Evolutionary conservation across 1,140 invertebrate species (phyloP), one percentile per base, ranked within the genome.

Genomic region (Drosophila neocordata): DNA sequence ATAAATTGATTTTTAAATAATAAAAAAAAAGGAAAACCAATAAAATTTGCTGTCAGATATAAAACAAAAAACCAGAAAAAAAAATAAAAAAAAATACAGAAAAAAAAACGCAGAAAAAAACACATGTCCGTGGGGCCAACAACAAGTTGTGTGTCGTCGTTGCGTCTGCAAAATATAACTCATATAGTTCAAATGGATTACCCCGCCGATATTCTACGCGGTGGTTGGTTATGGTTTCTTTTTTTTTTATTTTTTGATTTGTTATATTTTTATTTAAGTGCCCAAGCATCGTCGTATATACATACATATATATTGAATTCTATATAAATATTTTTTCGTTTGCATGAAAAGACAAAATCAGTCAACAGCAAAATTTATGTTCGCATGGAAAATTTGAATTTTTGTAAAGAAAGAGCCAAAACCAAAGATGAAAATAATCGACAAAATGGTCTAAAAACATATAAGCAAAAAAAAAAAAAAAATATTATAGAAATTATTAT

Each of bases 401-500:
- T 58, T 15, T 56, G 53, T 56, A 56, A 56, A 34, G 62, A 41
- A 48, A 60, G 31, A 67, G 44, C 37, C 48, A 51, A 24, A 24
- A 4, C 22, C 0, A 4, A 0, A 24, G 22, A 69, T n/a, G n/a
- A 80, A 60, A 57, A 34, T 38, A 58, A 59, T 81, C 62, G 65
- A 81, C 69, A 77, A 77, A 77, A 69, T 77, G 41, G 37, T 48
- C 51, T 80, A 53, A 64, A 60, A 69, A 55, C 60, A 44, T 67
- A 68, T 67, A 81, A 44, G 78, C 59, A 67, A 82, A 48, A 31
- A 56, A 82, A 81, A 44, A 73, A 55, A 67, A 82, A 48, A 31
- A 56, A 82, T 82, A 74, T 71, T 77, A 84, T 84, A 77, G 80
- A 84, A 84, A 84, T 69, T 84, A 79, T 79, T 84, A 77, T 84